phyloP scores from a whole-genome alignment of 2,797 vertebrate species.

The Cephalopachus bancanus region DNA sequence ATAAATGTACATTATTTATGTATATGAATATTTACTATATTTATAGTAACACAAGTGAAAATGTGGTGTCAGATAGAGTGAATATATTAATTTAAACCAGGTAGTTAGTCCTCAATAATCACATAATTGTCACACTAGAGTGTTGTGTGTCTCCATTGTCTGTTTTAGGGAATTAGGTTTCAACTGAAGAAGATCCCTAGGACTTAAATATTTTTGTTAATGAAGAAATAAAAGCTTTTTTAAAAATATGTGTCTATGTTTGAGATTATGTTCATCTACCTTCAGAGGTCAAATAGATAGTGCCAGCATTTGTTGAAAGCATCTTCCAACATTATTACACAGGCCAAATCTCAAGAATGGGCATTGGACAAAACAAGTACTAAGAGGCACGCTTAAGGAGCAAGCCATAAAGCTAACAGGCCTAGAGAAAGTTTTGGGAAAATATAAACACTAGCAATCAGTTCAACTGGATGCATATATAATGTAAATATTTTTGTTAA shows the following conservation, averaged over 20 bases:
- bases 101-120: not conserved
- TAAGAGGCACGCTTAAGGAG: not conserved
- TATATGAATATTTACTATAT: not conserved
- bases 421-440: not conserved
- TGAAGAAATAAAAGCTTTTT: not conserved
- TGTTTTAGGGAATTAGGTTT: not conserved
- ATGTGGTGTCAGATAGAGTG: not conserved
- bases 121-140: not conserved
- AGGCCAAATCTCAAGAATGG: not conserved
- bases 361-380: not conserved
- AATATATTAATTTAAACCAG: not conserved
- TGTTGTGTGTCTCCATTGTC: not conserved
- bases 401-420: not conserved
- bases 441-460: not conserved
- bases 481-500: not conserved
- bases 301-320: not conserved
- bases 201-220: not conserved
- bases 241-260: not conserved
- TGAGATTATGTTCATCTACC: not conserved
- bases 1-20: not conserved
- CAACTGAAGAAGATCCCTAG: not conserved
- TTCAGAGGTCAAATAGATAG: not conserved
- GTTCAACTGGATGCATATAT: not conserved
- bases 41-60: not conserved
- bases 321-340: slow-evolving; percentile 8